A percentile compares a stretch with the other conserved stretches of the same genome.
These are phyloP conservation scores for Apodemia duryi DNA, from an alignment of 2,888 invertebrate species.

Conservation along the genomic window DNA sequence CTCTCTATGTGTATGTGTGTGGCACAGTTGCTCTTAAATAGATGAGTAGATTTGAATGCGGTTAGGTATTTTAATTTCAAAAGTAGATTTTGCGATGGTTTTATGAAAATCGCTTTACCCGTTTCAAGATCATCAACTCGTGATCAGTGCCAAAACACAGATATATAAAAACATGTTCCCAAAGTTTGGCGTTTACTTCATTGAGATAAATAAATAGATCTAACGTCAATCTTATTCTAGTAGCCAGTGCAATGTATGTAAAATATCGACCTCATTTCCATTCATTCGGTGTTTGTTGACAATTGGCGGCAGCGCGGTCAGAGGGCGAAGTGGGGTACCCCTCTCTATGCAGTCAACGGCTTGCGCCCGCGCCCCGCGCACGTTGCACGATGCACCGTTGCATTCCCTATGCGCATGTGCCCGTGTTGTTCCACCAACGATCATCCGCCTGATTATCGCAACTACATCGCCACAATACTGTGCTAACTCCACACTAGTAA, in stretches of 20 bases:
- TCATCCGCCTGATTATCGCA: constrained; percentile 18
- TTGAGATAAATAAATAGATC: too few relatives aligned
- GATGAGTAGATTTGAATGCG: too few relatives aligned
- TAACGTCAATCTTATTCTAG: neutral
- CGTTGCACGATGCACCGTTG: constrained; percentile 42
- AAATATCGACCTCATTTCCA: constrained; percentile 59
- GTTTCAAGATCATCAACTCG: too few relatives aligned
- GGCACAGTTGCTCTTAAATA: too few relatives aligned
- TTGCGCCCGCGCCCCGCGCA: constrained; percentile 56
- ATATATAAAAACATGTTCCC: too few relatives aligned
- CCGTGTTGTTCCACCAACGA: constrained; percentile 21
- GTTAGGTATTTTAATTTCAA: too few relatives aligned
- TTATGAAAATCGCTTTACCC: too few relatives aligned
- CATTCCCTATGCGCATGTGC: constrained; percentile 30
- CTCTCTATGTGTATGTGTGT: too few relatives aligned
- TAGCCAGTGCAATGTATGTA: constrained; percentile 27
- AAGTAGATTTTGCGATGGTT: too few relatives aligned
- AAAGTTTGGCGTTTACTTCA: too few relatives aligned
- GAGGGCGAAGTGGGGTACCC: constrained; percentile 47
- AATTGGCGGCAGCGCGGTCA: constrained; percentile 53
- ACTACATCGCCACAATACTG: constrained; percentile 21
- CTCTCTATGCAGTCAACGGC: constrained; percentile 50
- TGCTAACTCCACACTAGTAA: constrained; percentile 50
- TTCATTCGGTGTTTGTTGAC: constrained; percentile 68
- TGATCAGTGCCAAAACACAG: too few relatives aligned